Conservation (phyloP, 2,888 invertebrate species). For the Erannis defoliaria region DNA sequence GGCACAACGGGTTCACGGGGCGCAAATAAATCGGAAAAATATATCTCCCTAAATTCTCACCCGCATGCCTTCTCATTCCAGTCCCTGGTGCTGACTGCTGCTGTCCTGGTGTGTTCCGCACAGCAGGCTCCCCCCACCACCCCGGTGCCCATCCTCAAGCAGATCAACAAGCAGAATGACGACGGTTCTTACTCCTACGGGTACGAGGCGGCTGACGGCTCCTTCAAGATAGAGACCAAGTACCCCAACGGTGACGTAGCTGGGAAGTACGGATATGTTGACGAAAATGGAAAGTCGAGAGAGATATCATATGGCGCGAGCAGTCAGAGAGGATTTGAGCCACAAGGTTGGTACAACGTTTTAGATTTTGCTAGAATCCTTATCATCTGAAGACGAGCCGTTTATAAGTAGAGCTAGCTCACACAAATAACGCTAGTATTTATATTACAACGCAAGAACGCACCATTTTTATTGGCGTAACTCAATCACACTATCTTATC, state of each 20-base stretch:
- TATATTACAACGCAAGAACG: too few species aligned
- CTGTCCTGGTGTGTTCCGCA: conserved; percentile 53
- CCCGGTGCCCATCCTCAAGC: conserved; percentile 93
- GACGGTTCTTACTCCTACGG: conserved; percentile 96
- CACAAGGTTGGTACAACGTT: conserved; percentile 86
- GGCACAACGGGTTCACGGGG: too few species aligned
- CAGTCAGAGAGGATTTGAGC: conserved; percentile 93
- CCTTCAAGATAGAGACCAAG: conserved; percentile 95
- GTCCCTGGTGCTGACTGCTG: conserved; percentile 54
- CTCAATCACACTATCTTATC: too few species aligned
- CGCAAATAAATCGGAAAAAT: too few species aligned
- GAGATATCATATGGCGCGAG: conserved; percentile 96
- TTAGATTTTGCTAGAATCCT: neutral
- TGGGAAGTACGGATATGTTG: conserved; percentile 96
- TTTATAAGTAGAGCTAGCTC: too few species aligned
- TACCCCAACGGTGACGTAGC: conserved; percentile 93
- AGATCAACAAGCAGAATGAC: conserved; percentile 94
- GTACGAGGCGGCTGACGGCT: conserved; percentile 94
- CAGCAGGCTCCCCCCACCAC: conserved; percentile 89
- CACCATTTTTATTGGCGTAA: too few species aligned
- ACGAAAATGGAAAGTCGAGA: conserved; percentile 90
- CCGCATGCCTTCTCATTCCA: conserved; percentile 48
- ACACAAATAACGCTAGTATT: too few species aligned
- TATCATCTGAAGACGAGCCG: too few species aligned
- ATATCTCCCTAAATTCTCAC: conserved; percentile 5